Conservation (phyloP, 2,888 invertebrate species). For the Cheilosia variabilis region DNA sequence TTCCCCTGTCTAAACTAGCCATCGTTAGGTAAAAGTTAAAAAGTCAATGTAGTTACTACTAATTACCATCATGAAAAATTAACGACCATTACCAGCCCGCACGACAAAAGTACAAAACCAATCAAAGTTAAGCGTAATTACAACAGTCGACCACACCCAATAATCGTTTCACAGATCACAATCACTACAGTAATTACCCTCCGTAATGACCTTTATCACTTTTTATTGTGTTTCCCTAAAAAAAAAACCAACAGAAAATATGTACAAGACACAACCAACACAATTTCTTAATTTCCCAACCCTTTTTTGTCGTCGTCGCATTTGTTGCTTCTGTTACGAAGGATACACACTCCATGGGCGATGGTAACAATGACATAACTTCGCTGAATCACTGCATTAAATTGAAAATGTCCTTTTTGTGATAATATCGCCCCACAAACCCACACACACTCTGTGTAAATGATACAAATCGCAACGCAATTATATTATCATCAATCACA, state of each 20-base stretch:
- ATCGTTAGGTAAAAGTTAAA: conserved; percentile 12
- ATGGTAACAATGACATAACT: conserved; percentile 56
- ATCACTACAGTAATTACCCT: conserved; percentile 68
- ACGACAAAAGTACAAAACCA: not conserved
- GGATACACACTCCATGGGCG: conserved; percentile 14
- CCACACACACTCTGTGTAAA: not conserved
- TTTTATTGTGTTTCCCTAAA: conserved; percentile 40
- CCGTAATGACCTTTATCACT: conserved; percentile 68
- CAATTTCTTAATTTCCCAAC: conserved; percentile 64
- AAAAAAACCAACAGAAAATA: not conserved
- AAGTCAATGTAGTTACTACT: conserved; percentile 49
- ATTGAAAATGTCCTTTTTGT: conserved; percentile 53
- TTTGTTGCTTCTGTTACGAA: conserved; percentile 31
- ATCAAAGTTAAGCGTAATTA: conserved; percentile 51
- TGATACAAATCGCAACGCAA: conserved; percentile 49
- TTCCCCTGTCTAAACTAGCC: conserved; percentile 8
- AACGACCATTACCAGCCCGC: conserved; percentile 21
- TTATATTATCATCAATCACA: conserved; percentile 75
- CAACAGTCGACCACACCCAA: conserved; percentile 12
- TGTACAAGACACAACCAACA: conserved; percentile 17
- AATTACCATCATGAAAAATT: conserved; percentile 61
- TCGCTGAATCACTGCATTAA: conserved; percentile 72
- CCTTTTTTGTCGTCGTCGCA: not conserved
- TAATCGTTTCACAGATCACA: conserved; percentile 64
- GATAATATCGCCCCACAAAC: not conserved